Evolutionary conservation across 2,888 invertebrate genomes (phyloP).

Genomic region (Cybosia mesomella): DNA sequence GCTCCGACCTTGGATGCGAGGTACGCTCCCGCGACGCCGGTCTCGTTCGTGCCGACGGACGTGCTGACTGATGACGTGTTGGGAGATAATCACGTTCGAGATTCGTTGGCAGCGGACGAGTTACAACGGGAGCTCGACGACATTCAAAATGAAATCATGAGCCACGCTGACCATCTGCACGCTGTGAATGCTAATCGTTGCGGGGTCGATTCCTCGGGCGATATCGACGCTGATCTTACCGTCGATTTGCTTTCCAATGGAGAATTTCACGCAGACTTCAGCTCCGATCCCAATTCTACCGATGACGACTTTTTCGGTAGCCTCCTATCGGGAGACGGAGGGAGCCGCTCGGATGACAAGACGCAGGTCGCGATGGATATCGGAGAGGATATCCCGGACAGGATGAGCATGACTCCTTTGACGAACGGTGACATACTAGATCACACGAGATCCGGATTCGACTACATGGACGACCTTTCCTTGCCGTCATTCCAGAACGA

Average conservation of each 20-base stretch:
- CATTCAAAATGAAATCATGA: conserved; percentile 81
- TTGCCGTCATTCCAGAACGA: conserved; percentile 79
- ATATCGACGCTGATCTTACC: conserved; percentile 69
- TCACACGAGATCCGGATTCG: conserved; percentile 74
- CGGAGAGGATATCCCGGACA: conserved; percentile 71
- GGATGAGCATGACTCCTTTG: conserved; percentile 75
- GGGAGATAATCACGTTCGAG: conserved; percentile 65
- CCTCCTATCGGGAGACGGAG: conserved; percentile 68
- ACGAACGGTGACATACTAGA: conserved; percentile 79
- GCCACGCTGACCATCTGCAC: conserved; percentile 73
- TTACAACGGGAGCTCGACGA: conserved; percentile 79
- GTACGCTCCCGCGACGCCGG: conserved; percentile 59
- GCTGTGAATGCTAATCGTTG: conserved; percentile 59
- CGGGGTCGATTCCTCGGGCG: conserved; percentile 56
- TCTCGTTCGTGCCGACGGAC: conserved; percentile 69
- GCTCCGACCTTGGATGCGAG: conserved; percentile 70
- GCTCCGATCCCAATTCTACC: conserved; percentile 66
- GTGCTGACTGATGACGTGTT: conserved; percentile 74
- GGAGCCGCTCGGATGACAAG: conserved; percentile 62
- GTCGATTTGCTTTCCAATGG: conserved; percentile 68
- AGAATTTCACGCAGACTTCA: conserved; percentile 74
- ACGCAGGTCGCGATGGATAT: conserved; percentile 75
- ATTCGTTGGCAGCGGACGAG: conserved; percentile 77
- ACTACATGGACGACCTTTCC: conserved; percentile 80
- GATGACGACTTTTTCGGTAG: conserved; percentile 79